These are phyloP conservation scores for Palythoa caribaeorum DNA, from an alignment of 92 coral and sea anemone genomes.

Conservation along the genomic window DNA sequence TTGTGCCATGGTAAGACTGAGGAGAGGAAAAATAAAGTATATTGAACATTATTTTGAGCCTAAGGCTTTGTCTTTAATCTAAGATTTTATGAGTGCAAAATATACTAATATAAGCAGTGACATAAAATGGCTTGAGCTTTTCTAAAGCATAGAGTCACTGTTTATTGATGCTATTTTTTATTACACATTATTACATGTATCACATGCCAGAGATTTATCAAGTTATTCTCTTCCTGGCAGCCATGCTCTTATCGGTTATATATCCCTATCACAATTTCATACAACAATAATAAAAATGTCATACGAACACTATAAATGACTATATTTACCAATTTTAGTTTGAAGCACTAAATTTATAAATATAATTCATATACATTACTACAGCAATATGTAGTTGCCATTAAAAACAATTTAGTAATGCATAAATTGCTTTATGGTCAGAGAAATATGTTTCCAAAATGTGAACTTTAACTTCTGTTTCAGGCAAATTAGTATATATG, in stretches of 20 bases:
- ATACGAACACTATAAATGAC: conserved; percentile 34
- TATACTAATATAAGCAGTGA: conserved; percentile 31
- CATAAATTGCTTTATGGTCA: too few relatives aligned
- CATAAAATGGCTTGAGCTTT: conserved; percentile 32
- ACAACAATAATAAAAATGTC: conserved; percentile 33
- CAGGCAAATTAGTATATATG: too few relatives aligned
- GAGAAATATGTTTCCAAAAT: too few relatives aligned
- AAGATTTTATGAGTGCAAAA: conserved; percentile 34
- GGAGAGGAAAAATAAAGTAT: conserved; percentile 36
- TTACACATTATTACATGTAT: conserved; percentile 33
- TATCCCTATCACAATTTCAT: conserved; percentile 34
- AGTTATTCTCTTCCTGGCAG: conserved; percentile 36
- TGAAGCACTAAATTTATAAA: conserved; percentile 13
- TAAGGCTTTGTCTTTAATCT: conserved; percentile 34
- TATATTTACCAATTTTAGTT: conserved; percentile 35
- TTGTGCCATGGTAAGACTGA: conserved; percentile 36
- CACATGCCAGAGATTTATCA: conserved; percentile 35
- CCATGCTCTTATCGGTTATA: conserved; percentile 35
- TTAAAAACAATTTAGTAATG: too few relatives aligned
- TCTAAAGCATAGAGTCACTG: conserved; percentile 32
- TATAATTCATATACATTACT: conserved; percentile 32
- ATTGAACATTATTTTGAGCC: conserved; percentile 31
- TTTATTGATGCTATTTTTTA: conserved; percentile 32
- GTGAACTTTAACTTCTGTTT: too few relatives aligned
- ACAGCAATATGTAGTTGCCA: conserved; percentile 27